These are phyloP conservation scores for Ooceraea biroi DNA, from an alignment of 1,140 invertebrate species.

Conservation along the genomic window DNA sequence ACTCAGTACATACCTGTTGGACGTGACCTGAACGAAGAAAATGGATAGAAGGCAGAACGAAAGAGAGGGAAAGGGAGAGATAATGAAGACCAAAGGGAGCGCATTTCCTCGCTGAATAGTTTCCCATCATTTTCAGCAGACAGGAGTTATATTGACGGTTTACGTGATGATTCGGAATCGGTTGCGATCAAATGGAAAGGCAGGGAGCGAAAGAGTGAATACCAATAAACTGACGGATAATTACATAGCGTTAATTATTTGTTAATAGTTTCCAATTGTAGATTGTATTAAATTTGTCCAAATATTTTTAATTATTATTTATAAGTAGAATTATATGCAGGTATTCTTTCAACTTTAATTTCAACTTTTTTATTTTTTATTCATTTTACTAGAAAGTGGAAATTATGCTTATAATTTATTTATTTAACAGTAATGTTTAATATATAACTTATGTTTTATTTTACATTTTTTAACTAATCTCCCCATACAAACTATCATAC, in stretches of 20 bases:
- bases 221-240: slow-evolving; percentile 73
- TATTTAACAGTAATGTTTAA: not conserved
- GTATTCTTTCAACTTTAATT: slow-evolving; percentile 3
- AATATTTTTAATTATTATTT: not conserved
- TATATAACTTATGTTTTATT: no score
- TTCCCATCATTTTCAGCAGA: slow-evolving; percentile 73
- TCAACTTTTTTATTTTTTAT: not conserved
- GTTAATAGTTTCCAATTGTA: slow-evolving; percentile 79
- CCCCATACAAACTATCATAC: no score
- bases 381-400: not conserved
- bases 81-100: slow-evolving; percentile 18
- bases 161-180: slow-evolving; percentile 68
- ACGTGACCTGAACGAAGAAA: slow-evolving; percentile 15
- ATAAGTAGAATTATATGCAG: not conserved
- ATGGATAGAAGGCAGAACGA: not conserved
- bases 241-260: slow-evolving; percentile 79
- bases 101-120: slow-evolving; percentile 69
- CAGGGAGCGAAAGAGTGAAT: slow-evolving; percentile 33
- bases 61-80: not conserved
- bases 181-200: slow-evolving; percentile 57
- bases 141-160: slow-evolving; percentile 69
- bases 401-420: not conserved
- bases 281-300: slow-evolving; percentile 68
- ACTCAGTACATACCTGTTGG: slow-evolving; percentile 61
- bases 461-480: no score